A percentile compares a stretch with the other conserved stretches of the same genome.
These are phyloP conservation scores for Syrista parreyssii DNA, from an alignment of 2,888 invertebrate species.

Conservation along the genomic window DNA sequence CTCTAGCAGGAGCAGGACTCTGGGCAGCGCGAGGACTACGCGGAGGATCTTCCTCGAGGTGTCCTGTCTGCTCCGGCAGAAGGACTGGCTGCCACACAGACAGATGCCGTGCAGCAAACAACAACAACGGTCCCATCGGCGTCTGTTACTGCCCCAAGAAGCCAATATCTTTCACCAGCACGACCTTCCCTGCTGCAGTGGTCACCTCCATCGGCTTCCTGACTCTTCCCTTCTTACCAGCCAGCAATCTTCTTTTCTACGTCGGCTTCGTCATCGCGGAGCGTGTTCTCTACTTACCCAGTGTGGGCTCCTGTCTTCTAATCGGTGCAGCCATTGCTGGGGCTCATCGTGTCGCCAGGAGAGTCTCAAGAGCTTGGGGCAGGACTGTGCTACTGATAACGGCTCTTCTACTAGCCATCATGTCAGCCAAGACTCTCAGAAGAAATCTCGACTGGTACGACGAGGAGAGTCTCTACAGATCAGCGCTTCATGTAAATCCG, in stretches of 20 bases:
- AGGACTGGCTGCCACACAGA: slow-evolving; percentile 77
- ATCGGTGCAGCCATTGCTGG: slow-evolving; percentile 74
- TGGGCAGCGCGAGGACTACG: slow-evolving; percentile 52
- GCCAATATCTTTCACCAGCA: slow-evolving; percentile 59
- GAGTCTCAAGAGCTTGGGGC: slow-evolving; percentile 63
- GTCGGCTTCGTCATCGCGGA: slow-evolving; percentile 99
- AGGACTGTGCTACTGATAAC: slow-evolving; percentile 64
- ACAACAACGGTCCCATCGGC: slow-evolving; percentile 70
- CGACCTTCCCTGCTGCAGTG: slow-evolving; percentile 71
- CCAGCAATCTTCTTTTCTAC: slow-evolving; percentile 96
- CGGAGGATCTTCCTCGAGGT: slow-evolving; percentile 57
- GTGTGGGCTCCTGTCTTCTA: slow-evolving; percentile 93
- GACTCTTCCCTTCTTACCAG: slow-evolving; percentile 93
- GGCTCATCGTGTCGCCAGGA: slow-evolving; percentile 52
- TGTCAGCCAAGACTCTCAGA: slow-evolving; percentile 78
- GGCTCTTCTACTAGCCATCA: slow-evolving; percentile 74
- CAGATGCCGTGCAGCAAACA: slow-evolving; percentile 77
- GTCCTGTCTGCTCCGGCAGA: slow-evolving; percentile 77
- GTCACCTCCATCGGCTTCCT: slow-evolving; percentile 76
- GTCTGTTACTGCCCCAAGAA: slow-evolving; percentile 67
- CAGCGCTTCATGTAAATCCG: slow-evolving; percentile 92
- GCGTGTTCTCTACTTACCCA: slow-evolving; percentile 94
- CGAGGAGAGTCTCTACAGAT: slow-evolving; percentile 92
- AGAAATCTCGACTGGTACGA: slow-evolving; percentile 93
- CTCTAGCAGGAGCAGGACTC: slow-evolving; percentile 50